phyloP scores from a whole-genome alignment of 2,113 vertebrate species.

The Tringa solitaria region DNA sequence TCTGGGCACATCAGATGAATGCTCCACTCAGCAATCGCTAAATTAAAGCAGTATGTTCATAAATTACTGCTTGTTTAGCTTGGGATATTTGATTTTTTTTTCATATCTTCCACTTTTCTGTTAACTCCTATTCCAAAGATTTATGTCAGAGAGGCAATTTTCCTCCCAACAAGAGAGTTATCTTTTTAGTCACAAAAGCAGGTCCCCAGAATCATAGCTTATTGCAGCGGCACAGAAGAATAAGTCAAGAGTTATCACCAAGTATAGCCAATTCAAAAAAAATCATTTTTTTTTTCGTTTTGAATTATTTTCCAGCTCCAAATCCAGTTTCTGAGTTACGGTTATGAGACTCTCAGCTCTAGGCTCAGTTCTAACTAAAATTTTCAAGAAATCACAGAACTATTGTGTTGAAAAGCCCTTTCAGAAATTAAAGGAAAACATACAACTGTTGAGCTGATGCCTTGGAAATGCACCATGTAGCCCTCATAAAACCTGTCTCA shows the following conservation, averaged over 20 bases:
- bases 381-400: slow-evolving; percentile 35
- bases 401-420: slow-evolving; percentile 16
- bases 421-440: slow-evolving; percentile 58
- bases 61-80: background rate
- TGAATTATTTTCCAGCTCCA: slow-evolving; percentile 62
- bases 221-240: slow-evolving; percentile 19
- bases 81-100: background rate
- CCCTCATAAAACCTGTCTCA: slow-evolving; percentile 15
- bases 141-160: slow-evolving; percentile 51
- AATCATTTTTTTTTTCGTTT: background rate
- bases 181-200: slow-evolving; percentile 39
- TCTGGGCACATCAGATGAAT: background rate
- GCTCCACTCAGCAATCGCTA: background rate
- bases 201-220: slow-evolving; percentile 42
- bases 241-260: slow-evolving; percentile 55
- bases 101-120: background rate
- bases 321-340: slow-evolving; percentile 57
- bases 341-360: slow-evolving; percentile 54
- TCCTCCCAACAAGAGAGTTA: slow-evolving; percentile 44
- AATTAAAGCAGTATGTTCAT: background rate
- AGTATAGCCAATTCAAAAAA: slow-evolving; percentile 37
- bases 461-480: slow-evolving; percentile 21
- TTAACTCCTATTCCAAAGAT: slow-evolving; percentile 22
- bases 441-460: background rate
- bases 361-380: slow-evolving; percentile 44